Percentiles rank a stretch among this genome's conserved stretches.
phyloP scores from a whole-genome alignment of 1,140 invertebrate genomes.

The Drosophila nikananu region DNA sequence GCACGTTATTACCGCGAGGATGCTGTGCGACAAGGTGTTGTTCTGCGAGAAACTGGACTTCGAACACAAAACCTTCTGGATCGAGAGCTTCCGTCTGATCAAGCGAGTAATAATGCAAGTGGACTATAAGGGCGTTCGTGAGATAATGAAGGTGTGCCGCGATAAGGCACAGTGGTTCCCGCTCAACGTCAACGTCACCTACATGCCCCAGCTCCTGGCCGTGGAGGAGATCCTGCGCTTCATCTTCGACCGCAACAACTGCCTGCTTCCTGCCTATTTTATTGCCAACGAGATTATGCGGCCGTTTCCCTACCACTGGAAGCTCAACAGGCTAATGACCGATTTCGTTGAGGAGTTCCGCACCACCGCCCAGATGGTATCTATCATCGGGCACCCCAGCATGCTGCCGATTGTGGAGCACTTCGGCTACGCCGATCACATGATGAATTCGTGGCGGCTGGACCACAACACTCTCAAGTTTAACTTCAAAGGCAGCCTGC shows the following conservation, averaged over 20 bases:
- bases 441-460: conserved; percentile 96
- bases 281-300: conserved; percentile 98
- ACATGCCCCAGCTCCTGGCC: conserved; percentile 92
- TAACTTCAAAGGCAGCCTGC: conserved; percentile 95
- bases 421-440: conserved; percentile 94
- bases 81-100: conserved; percentile 94
- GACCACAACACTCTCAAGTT: conserved; percentile 95
- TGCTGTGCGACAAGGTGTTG: conserved; percentile 94
- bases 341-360: conserved; percentile 97
- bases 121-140: conserved; percentile 97
- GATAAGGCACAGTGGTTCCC: conserved; percentile 95
- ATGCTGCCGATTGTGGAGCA: conserved; percentile 98
- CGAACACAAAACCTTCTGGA: conserved; percentile 93
- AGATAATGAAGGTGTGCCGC: conserved; percentile 96
- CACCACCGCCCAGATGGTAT: conserved; percentile 97
- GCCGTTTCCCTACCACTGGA: conserved; percentile 96
- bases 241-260: conserved; percentile 97
- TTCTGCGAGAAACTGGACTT: conserved; percentile 92
- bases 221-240: conserved; percentile 92
- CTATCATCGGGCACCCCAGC: conserved; percentile 94
- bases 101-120: conserved; percentile 94
- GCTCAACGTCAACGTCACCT: conserved; percentile 90
- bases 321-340: conserved; percentile 93
- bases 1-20: conserved; percentile 86
- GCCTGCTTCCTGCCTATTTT: conserved; percentile 96